Evolutionary conservation across 2,113 vertebrate genomes (phyloP), one percentile per base, ranked within the genome.

Genomic region (Phocoena sinus): DNA sequence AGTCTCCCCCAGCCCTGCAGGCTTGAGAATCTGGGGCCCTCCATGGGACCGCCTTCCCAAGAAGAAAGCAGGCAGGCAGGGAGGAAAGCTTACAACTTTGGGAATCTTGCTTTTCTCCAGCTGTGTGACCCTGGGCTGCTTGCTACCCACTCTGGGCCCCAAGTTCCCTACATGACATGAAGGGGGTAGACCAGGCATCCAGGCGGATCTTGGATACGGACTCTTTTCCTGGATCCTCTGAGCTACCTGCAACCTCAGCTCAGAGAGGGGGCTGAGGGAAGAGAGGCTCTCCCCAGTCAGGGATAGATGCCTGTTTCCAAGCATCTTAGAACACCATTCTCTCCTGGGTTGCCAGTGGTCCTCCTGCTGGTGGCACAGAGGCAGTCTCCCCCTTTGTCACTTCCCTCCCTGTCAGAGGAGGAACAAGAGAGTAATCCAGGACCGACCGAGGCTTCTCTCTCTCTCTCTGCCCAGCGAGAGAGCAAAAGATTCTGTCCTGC

Each of bases 81-180:
- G 44, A 50, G 31, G 65, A 33, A 53, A 10, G 18, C 14, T 23
- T 23, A 44, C 13, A 28, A 21, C 65, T 31, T 2, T 6, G 18
- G 56, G 76, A 33, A 14, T 71, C 68, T 44, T 33, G 25, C 17
- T 9, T 25, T 26, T 50, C 8, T 13, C 95, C 11, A 1, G 53
- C 71, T 67, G 3, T 91, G 56, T 80, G 95, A 50, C 63, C 28
- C 25, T 28, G 53, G 50, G 28, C 12, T 41, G 18, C 44, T 56
- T 23, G 31, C 73, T 80, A 58, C 63, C 95, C 44, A 3, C 17
- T 67, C 89, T 60, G 93, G 58, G 10, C 58, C 73, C 58, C 41
- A 1, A 0, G 33, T n/a, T 28, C n/a, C 31, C 76, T 60, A 7
- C 13, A 0, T 33, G 21, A 23, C 28, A 26, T 5, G 36, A 88